Evolutionary conservation across 1,140 invertebrate genomes (phyloP).

Genomic region (Gryllus bimaculatus): DNA sequence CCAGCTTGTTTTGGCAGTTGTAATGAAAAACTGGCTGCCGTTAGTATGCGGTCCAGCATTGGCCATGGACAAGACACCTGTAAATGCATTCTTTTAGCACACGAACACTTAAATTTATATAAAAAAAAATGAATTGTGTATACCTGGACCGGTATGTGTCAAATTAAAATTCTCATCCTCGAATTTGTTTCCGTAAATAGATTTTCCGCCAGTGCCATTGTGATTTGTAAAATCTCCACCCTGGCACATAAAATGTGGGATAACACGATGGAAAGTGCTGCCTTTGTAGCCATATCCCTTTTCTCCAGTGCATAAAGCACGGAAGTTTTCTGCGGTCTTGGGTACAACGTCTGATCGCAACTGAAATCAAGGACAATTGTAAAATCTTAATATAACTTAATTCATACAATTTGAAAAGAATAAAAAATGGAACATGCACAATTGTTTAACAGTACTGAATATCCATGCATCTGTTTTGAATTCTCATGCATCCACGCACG

Average conservation of each 20-base stretch:
- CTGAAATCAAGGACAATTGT: constrained; percentile 41
- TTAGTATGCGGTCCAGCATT: constrained; percentile 94
- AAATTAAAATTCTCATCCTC: constrained; percentile 92
- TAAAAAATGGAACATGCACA: too few relatives aligned
- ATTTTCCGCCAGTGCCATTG: constrained; percentile 88
- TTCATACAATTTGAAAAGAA: too few relatives aligned
- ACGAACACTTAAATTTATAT: too few relatives aligned
- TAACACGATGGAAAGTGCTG: constrained; percentile 88
- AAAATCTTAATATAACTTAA: too few relatives aligned
- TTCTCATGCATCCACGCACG: too few relatives aligned
- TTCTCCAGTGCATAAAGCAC: constrained; percentile 85
- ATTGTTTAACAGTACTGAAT: too few relatives aligned
- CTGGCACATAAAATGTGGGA: constrained; percentile 98
- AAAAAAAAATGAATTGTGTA: not conserved
- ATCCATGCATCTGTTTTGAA: too few relatives aligned
- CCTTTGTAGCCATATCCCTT: constrained; percentile 90
- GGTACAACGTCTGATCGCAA: constrained; percentile 80
- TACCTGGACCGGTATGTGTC: constrained; percentile 84
- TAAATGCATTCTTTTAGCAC: not conserved
- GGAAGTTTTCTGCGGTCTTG: constrained; percentile 91
- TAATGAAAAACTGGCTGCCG: constrained; percentile 96
- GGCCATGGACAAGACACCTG: constrained; percentile 82
- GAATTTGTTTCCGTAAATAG: constrained; percentile 62
- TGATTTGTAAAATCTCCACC: constrained; percentile 91
- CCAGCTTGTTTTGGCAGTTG: constrained; percentile 92